Conservation (phyloP, 2,113 vertebrate species). For the Nycticorax nycticorax region DNA sequence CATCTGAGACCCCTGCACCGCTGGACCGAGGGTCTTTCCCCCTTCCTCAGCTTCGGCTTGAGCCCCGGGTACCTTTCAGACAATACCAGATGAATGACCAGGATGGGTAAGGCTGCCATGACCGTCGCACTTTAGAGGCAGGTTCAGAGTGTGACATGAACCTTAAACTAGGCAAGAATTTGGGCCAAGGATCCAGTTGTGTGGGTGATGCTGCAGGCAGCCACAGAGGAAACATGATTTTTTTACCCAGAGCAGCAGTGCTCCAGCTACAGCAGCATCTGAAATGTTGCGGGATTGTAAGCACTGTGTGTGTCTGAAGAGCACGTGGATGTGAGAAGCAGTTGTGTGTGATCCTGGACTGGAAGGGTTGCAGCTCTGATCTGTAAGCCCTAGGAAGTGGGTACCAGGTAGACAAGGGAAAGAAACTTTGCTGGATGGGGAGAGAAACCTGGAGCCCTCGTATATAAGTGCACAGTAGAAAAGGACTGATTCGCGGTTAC, state of each 20-base stretch:
- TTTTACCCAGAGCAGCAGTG: neutral
- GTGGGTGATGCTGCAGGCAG: neutral
- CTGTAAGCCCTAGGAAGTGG: neutral
- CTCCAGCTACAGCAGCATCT: neutral
- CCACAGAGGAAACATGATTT: neutral
- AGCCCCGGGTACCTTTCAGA: constrained; percentile 87
- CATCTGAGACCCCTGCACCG: constrained; percentile 79
- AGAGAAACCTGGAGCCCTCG: neutral
- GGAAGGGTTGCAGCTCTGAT: neutral
- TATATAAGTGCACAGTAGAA: accelerated
- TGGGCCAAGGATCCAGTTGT: neutral
- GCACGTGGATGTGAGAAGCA: neutral
- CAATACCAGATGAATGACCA: constrained; percentile 86
- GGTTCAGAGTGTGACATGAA: neutral
- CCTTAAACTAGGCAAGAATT: neutral
- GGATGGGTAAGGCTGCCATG: constrained; percentile 83
- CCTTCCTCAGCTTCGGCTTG: constrained; percentile 86
- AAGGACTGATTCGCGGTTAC: neutral
- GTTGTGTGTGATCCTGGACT: neutral
- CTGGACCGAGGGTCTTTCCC: constrained; percentile 80
- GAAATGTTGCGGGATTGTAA: neutral
- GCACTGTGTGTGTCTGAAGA: neutral
- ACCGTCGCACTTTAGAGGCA: neutral
- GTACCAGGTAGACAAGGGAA: neutral
- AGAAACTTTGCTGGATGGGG: neutral